phyloP scores from a whole-genome alignment of 2,888 invertebrate genomes.

The Odontocolon sp. region DNA sequence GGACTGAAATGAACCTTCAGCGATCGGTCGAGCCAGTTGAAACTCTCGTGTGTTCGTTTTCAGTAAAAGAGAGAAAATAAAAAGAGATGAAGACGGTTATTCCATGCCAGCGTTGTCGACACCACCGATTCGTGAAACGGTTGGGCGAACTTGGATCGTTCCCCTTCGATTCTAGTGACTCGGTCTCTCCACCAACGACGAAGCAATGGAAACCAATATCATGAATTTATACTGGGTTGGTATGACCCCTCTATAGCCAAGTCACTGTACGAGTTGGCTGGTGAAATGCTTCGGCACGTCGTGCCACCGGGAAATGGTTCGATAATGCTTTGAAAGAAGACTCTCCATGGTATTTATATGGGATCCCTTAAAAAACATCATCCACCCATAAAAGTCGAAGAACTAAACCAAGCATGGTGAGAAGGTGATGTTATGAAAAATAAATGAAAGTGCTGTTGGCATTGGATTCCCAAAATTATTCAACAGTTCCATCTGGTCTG shows the following conservation, averaged over 20 bases:
- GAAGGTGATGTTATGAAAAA: constrained; percentile 10
- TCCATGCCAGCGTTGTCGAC: neutral
- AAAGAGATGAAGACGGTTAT: constrained; percentile 13
- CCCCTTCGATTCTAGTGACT: constrained; percentile 17
- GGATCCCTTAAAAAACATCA: neutral
- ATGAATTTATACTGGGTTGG: constrained; percentile 33
- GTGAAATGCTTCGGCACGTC: neutral
- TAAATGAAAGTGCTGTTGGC: neutral
- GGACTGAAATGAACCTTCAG: no score
- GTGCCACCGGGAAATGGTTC: constrained; percentile 25
- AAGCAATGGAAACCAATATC: constrained; percentile 55
- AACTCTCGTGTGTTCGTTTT: constrained; percentile 1
- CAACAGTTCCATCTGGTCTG: neutral
- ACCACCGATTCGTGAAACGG: constrained; percentile 33
- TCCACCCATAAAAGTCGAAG: constrained; percentile 1
- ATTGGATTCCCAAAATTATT: constrained; percentile 15
- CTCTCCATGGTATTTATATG: constrained; percentile 27
- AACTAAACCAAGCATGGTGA: neutral
- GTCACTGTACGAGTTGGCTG: neutral
- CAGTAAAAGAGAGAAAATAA: constrained; percentile 2
- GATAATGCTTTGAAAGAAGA: constrained; percentile 27
- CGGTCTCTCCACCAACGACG: constrained; percentile 42
- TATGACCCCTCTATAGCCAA: neutral
- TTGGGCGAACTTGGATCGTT: neutral
- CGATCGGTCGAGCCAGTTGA: no score